Evolutionary conservation across 2,888 invertebrate genomes (phyloP), one percentile per base, ranked within the genome.

Genomic region (Argyresthia albistria): DNA sequence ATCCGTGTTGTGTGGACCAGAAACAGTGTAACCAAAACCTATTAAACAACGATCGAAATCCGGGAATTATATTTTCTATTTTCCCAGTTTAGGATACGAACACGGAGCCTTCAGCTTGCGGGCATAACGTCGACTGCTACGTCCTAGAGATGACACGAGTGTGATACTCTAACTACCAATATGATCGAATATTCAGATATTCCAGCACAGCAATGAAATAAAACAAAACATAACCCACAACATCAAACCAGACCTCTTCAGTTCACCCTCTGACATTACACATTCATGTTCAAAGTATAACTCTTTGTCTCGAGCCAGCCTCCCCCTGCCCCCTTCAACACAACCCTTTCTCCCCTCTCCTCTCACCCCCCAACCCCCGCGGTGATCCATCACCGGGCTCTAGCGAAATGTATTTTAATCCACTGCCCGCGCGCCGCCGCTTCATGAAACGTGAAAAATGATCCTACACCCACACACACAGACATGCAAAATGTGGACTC

Each of bases 371-470:
- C 25, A 25, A 2, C 65, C 63, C 57, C 58, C 58, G 57, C 59
- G 64, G 66, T 67, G 75, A 84, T 84, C 86, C 80, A 84, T 84
- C 84, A 83, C 78, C 61, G 64, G 61, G 67, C 73, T 73, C 74
- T 65, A 71, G 77, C 76, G 79, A 82, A 86, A 86, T 86, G 86
- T 87, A 87, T 86, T 87, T 86, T 87, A 86, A 87, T 87, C 87
- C 83, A 83, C 71, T 83, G 69, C 72, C 74, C 73, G 70, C 75
- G 71, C 75, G 70, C 65, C 69, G 63, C 58, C 78, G 81, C 80
- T 87, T 82, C 86, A 86, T 84, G 83, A 82, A 83, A 83, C 77
- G 81, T 87, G 87, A 87, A 84, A 86, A 86, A 86, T 87, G 87
- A 86, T 84, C 75, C 69, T 60, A 67, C 69, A 63, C 71, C 63